Base-by-base conservation (phyloP, 1,140 invertebrate species). In the Achatina immaculata region DNA sequence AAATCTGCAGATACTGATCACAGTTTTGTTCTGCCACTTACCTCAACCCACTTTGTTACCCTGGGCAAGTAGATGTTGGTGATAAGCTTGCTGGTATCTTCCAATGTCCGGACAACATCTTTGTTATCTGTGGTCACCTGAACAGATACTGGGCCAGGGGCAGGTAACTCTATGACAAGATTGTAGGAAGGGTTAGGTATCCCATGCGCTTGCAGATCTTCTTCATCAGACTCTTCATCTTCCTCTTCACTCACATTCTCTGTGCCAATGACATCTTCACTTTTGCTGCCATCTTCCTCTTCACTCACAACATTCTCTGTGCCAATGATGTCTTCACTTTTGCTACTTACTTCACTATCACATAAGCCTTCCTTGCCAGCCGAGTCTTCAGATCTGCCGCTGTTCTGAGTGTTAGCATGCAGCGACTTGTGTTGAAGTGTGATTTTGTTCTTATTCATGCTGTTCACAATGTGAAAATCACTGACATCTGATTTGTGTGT, bases 101-200 rank as follows among this genome's bases (percentile, higher is more conserved):
- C 85, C 24, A 90, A 80, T 28, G 82, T 85, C 21, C 69, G 81
- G 9, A 89, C 74, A 24, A 90, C 68, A 48, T 89, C 88, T 58
- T 62, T 80, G 80, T 90, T 90, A 75, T 90, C 89, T 45, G 87
- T 84, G 42, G 82, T 89, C 71, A 90, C 88, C 38, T 81, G 66
- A 43, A 90, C 74, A 7, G 74, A 36, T 34, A 88, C 75, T 36
- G 78, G 69, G 24, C 80, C 81, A n/a, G 73, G 58, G 0, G 76
- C 78, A 38, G 80, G 79, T 14, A 90, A 45, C 69, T 88, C 84
- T 55, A 90, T 86, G n/a, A 75, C 80, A 9, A 90, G 73, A 43
- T 81, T 86, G 65, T 85, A 85, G 24, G 83, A 78, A n/a, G 78
- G 71, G 45, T 78, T 83, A 6, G 80, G 80, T 16, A 90, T 71